These are phyloP conservation scores for Spodoptera litura DNA, from an alignment of 1,140 invertebrate genomes.

Conservation along the genomic window DNA sequence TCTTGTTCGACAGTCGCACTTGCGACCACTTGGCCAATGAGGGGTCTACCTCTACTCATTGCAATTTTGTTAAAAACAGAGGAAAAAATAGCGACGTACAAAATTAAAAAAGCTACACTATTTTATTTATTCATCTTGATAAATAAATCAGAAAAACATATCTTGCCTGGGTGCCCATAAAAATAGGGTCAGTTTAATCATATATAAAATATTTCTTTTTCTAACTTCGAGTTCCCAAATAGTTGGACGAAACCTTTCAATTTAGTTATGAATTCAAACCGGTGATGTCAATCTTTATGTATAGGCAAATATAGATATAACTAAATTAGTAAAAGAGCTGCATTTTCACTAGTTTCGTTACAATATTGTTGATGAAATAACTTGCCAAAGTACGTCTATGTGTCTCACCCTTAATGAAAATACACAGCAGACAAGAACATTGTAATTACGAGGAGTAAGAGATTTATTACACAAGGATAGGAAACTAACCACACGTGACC, in stretches of 20 bases:
- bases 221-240: conserved; percentile 1
- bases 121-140: background rate
- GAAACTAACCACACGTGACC: conserved; percentile 84
- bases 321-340: conserved; percentile 22
- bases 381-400: conserved; percentile 49
- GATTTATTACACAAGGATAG: conserved; percentile 84
- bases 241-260: background rate
- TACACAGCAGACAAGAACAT: conserved; percentile 84
- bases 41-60: no score
- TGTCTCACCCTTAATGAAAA: conserved; percentile 80
- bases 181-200: conserved; percentile 41
- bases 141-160: conserved; percentile 38
- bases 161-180: conserved; percentile 16
- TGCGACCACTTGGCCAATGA: no score
- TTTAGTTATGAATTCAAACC: conserved; percentile 29
- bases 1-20: no score
- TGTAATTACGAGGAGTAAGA: conserved; percentile 84
- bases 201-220: conserved; percentile 27
- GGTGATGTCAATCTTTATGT: background rate
- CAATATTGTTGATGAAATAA: conserved; percentile 36
- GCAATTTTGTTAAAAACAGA: no score
- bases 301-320: background rate
- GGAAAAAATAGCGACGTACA: no score
- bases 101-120: no score
- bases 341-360: background rate